Evolutionary conservation across 2,888 invertebrate genomes (phyloP).

Genomic region (Thalpophila matura): DNA sequence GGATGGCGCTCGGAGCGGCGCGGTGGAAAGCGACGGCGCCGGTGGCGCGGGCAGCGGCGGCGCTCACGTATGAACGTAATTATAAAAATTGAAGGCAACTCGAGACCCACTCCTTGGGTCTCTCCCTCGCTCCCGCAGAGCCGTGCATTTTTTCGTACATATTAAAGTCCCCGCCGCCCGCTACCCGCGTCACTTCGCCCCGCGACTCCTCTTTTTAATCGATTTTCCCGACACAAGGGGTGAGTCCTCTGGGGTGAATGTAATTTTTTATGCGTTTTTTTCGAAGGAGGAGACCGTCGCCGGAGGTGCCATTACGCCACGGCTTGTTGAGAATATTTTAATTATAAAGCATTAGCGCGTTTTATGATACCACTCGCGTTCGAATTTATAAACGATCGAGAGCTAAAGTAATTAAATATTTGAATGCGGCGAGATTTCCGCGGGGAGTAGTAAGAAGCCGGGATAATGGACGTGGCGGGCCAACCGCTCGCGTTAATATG

Average conservation of each 20-base stretch:
- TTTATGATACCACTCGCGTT: conserved; percentile 90
- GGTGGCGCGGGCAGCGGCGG: conserved; percentile 66
- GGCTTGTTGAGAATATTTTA: conserved; percentile 91
- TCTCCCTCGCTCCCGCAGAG: conserved; percentile 87
- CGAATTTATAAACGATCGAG: conserved; percentile 90
- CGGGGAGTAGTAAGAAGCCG: conserved; percentile 81
- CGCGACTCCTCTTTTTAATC: conserved; percentile 91
- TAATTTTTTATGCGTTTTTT: conserved; percentile 91
- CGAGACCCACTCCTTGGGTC: conserved; percentile 82
- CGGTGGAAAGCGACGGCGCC: conserved; percentile 63
- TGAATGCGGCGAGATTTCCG: conserved; percentile 90
- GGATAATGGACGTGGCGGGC: conserved; percentile 83
- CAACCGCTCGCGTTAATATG: conserved; percentile 84
- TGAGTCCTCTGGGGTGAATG: conserved; percentile 91
- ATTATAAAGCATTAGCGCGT: conserved; percentile 91
- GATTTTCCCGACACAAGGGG: conserved; percentile 91
- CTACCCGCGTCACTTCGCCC: conserved; percentile 79
- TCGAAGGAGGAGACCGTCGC: conserved; percentile 87
- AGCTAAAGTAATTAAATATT: conserved; percentile 90
- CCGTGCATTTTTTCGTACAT: conserved; percentile 91
- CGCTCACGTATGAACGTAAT: conserved; percentile 92
- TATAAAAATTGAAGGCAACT: conserved; percentile 90
- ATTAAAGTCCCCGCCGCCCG: conserved; percentile 87
- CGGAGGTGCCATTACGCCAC: conserved; percentile 91
- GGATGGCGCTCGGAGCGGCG: conserved; percentile 64